Base-by-base conservation (phyloP, 2,113 vertebrate species). In the Orcinus orca region DNA sequence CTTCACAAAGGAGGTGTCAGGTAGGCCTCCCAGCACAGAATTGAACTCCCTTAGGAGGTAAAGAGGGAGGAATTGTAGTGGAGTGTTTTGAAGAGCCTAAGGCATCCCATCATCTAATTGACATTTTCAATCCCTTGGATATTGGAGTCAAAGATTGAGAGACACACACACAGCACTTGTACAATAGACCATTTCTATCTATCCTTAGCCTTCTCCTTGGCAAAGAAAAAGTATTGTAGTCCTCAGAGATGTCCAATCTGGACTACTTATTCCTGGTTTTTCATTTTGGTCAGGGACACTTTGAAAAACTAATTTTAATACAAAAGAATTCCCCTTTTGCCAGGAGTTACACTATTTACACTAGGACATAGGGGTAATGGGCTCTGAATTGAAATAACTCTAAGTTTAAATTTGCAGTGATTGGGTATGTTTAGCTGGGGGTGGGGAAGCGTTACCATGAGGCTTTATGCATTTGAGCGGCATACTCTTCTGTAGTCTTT, bases 301-400 rank as follows among this genome's bases (percentile, higher is more conserved):
- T 88, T 73, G 87, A 83, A 95, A 82, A 86, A 62, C 68, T 44
- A 83, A 82, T 79, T 89, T 86, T 92, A 60, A 60, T 53, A 25
- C 53, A 80, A 70, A 82, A 47, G 8, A 73, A 1, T 44, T 88
- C 41, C 79, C 67, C 29, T 88, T 81, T 88, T 47, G 62, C n/a
- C 4, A 44, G 76, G 67, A 83, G 65, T 77, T 36, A 60, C 1
- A 53, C 14, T 9, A 55, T 87, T 71, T 60, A 38, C 77, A 47
- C 21, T 87, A 62, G 50, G 50, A 33, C 50, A 29, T 41, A 38
- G 71, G 8, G 18, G 5, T 74, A 76, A 36, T 53, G 33, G 55
- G 6, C 29, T 86, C 25, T 86, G 79, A 86, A 60, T 53, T 96
- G 81, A 79, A 91, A 38, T 87, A 63, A 94, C 88, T 90, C 41